These are phyloP conservation scores for Haemorhous mexicanus DNA, from an alignment of 2,113 vertebrate genomes.

Conservation along the genomic window DNA sequence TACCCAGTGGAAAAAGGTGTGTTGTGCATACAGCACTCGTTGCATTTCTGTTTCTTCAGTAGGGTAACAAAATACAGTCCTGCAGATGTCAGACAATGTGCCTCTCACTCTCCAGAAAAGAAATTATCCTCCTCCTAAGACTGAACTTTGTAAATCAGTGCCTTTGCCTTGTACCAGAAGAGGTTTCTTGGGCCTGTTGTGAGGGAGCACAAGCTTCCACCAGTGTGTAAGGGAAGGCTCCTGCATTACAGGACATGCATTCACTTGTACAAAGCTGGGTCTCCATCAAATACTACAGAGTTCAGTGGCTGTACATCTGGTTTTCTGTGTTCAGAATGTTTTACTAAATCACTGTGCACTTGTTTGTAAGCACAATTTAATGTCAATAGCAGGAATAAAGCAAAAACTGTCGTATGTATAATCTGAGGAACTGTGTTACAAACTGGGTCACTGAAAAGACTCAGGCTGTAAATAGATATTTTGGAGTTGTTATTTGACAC, in stretches of 20 bases:
- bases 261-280: background rate
- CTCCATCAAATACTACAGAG: background rate
- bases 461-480: background rate
- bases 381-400: background rate
- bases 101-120: background rate
- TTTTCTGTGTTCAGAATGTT: background rate
- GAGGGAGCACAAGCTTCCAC: background rate
- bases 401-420: background rate
- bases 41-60: background rate
- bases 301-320: background rate
- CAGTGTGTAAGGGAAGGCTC: fast-evolving
- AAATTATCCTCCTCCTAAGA: background rate
- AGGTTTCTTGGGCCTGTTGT: background rate
- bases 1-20: background rate
- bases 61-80: background rate
- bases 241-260: fast-evolving
- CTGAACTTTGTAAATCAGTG: background rate
- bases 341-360: background rate
- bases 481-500: background rate
- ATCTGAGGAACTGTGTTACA: background rate
- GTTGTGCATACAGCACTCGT: fast-evolving
- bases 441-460: background rate
- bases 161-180: background rate
- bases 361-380: background rate
- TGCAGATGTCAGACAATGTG: background rate